A percentile compares a stretch with the other conserved stretches of the same genome.
Evolutionary conservation across 2,888 invertebrate species (phyloP).

Genomic region (Drosophila barbarae): DNA sequence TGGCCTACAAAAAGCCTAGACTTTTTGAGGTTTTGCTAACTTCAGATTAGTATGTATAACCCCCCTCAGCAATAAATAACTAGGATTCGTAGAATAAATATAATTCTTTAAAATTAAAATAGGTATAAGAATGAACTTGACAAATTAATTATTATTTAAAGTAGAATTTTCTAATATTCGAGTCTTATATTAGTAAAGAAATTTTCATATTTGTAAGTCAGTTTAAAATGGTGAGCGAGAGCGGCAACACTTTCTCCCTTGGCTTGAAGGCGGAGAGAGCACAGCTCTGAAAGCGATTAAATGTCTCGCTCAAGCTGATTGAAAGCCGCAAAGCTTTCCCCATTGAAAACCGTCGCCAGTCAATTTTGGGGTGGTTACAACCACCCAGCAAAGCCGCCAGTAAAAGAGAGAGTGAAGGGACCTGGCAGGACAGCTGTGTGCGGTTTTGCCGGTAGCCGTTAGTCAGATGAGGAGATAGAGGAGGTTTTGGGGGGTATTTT

Average conservation of each 20-base stretch:
- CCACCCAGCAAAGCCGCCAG: constrained; percentile 5
- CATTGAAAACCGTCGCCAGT: constrained; percentile 33
- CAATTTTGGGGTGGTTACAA: constrained; percentile 22
- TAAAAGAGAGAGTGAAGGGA: constrained; percentile 10
- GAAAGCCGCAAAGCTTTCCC: constrained; percentile 25
- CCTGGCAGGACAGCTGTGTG: constrained; percentile 57
- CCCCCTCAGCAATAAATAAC: too few species aligned
- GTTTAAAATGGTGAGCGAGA: background rate
- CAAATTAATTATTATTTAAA: background rate
- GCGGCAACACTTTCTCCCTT: background rate
- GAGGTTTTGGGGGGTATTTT: background rate
- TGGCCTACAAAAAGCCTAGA: background rate
- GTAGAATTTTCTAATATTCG: background rate
- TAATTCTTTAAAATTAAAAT: background rate
- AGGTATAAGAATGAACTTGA: background rate
- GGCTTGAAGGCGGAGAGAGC: constrained; percentile 8
- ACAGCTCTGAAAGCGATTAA: constrained; percentile 29
- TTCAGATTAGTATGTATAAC: background rate
- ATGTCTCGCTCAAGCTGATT: constrained; percentile 33
- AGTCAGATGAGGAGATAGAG: background rate
- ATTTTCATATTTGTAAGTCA: background rate
- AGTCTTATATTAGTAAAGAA: background rate
- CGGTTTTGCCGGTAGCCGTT: constrained; percentile 56
- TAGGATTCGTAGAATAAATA: background rate
- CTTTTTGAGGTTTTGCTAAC: background rate